A percentile compares a stretch with the other conserved stretches of the same genome.
Conservation (phyloP, 2,797 vertebrate genomes). For the Amphiprion clarkii region DNA sequence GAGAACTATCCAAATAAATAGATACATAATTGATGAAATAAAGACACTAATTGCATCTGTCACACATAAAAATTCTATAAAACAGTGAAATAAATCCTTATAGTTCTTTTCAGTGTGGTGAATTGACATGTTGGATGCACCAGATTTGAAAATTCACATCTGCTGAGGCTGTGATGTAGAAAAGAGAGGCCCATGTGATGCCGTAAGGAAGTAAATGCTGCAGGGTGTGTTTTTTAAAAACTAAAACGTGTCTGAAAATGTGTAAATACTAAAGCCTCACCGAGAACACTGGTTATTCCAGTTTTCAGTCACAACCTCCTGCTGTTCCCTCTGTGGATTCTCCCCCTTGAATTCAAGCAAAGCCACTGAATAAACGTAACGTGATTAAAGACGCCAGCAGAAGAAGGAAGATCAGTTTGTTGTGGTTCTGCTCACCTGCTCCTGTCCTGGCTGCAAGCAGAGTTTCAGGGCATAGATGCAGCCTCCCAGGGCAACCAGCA, state of each 20-base stretch:
- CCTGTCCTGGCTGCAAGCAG: conserved; percentile 30
- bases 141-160: neutral
- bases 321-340: conserved; percentile 19
- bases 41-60: too few species aligned
- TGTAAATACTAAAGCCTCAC: conserved; percentile 59
- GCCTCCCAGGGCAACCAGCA: conserved; percentile 59
- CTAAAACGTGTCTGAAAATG: too few species aligned
- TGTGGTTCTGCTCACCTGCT: conserved; percentile 47
- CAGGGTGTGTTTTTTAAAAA: neutral
- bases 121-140: neutral
- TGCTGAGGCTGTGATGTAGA: neutral
- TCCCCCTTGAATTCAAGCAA: conserved; percentile 50
- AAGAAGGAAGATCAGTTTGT: neutral
- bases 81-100: too few species aligned
- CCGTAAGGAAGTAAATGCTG: neutral
- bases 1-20: neutral
- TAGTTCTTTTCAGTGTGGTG: neutral
- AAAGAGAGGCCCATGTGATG: neutral
- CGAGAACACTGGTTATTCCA: conserved; percentile 24
- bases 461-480: conserved; percentile 48
- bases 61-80: too few species aligned
- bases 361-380: conserved; percentile 27
- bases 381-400: neutral
- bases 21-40: too few species aligned
- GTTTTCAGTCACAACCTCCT: conserved; percentile 35